Evolutionary conservation across 2,797 vertebrate genomes (phyloP).

Genomic region (Salarias fasciatus): DNA sequence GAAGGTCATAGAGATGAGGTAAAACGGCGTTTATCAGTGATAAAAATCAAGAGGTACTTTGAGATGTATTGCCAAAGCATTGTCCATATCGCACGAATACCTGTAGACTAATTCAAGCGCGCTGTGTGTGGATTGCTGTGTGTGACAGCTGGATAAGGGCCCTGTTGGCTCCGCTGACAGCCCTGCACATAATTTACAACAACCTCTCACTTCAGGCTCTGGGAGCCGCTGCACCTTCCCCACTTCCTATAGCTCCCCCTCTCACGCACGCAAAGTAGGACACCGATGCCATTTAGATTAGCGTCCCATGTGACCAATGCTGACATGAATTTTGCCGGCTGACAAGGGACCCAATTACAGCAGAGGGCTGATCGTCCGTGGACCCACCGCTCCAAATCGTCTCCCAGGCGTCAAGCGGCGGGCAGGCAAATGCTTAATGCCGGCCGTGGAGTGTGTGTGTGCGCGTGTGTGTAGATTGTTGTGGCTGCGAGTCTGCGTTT

Average conservation of each 20-base stretch:
- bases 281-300: conserved; percentile 83
- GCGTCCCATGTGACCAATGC: conserved; percentile 72
- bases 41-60: too few species aligned
- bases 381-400: conserved; percentile 71
- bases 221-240: conserved; percentile 35
- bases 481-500: conserved; percentile 20
- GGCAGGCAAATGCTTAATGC: conserved; percentile 32
- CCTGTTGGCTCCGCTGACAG: conserved; percentile 31
- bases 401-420: conserved; percentile 52
- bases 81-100: neutral
- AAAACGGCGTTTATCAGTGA: too few species aligned
- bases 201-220: conserved; percentile 23
- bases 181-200: conserved; percentile 27
- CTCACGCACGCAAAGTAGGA: conserved; percentile 73
- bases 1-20: too few species aligned
- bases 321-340: conserved; percentile 79
- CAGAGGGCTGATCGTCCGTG: conserved; percentile 66
- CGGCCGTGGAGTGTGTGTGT: conserved; percentile 15
- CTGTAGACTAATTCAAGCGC: conserved; percentile 22
- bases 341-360: conserved; percentile 83
- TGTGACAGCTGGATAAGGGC: conserved; percentile 6
- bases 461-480: conserved; percentile 8
- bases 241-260: conserved; percentile 4
- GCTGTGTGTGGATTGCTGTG: conserved; percentile 16
- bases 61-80: too few species aligned